phyloP scores from a whole-genome alignment of 2,888 invertebrate genomes.

The Adelphocoris suturalis region DNA sequence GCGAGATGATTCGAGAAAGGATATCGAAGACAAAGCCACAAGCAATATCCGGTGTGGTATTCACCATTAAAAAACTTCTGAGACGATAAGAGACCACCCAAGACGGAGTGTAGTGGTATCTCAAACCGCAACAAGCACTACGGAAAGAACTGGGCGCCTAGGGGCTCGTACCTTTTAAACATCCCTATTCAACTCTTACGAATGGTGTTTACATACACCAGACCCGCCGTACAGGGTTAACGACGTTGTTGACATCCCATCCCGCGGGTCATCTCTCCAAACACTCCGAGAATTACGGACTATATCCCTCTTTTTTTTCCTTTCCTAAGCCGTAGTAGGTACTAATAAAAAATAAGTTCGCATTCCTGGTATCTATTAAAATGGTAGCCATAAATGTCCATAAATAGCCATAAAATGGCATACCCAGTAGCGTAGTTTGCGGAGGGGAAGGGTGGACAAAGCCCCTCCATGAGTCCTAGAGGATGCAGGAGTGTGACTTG shows the following conservation, averaged over 20 bases:
- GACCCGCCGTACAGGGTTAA: neutral
- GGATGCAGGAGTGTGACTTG: too few species aligned
- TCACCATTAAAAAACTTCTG: neutral
- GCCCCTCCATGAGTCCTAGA: too few species aligned
- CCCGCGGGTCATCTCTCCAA: neutral
- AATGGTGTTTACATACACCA: neutral
- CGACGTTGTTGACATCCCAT: neutral
- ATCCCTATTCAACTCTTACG: neutral
- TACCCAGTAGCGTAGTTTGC: too few species aligned
- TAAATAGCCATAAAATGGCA: too few species aligned
- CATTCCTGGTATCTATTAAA: too few species aligned
- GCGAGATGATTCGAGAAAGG: neutral
- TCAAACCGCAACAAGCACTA: neutral
- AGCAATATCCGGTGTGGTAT: slow-evolving; percentile 25
- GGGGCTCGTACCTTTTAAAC: neutral
- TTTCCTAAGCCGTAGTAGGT: too few species aligned
- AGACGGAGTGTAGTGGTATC: neutral
- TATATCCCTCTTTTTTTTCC: too few species aligned
- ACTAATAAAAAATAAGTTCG: too few species aligned
- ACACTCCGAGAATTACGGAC: too few species aligned
- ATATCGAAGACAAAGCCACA: neutral
- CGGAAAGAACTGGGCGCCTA: neutral
- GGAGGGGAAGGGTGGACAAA: too few species aligned
- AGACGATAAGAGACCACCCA: slow-evolving; percentile 1
- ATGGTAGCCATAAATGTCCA: too few species aligned